Conservation (phyloP, 1,140 invertebrate genomes). For the Episyrphus balteatus region DNA sequence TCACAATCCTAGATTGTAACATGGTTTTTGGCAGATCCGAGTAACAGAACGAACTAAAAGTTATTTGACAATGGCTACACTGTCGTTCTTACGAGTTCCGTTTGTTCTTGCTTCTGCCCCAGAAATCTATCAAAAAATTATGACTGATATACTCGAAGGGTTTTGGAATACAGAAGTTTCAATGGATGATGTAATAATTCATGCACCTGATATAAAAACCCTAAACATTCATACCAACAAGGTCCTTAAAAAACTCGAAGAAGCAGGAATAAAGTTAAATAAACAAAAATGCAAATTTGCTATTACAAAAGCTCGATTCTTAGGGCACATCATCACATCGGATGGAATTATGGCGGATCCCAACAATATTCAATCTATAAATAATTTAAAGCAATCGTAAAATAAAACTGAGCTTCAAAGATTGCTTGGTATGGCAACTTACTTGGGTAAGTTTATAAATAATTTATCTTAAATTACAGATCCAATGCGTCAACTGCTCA, state of each 20-base stretch:
- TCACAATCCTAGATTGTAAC: constrained; percentile 26
- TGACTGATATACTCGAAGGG: constrained; percentile 12
- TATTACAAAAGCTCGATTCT: constrained; percentile 17
- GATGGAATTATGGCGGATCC: constrained; percentile 25
- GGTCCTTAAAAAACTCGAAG: constrained; percentile 13
- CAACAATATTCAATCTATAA: constrained; percentile 30
- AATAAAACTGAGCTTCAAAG: constrained; percentile 30
- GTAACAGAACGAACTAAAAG: constrained; percentile 23
- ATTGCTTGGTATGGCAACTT: constrained; percentile 37
- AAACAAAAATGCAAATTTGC: constrained; percentile 17
- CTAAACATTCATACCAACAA: constrained; percentile 2
- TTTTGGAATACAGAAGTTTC: constrained; percentile 10
- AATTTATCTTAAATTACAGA: constrained; percentile 31
- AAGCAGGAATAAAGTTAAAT: constrained; percentile 20
- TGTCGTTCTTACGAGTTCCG: constrained; percentile 19
- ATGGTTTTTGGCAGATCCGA: constrained; percentile 24
- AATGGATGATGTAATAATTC: constrained; percentile 28
- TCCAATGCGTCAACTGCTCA: constrained; percentile 31
- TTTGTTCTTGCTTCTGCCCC: constrained; percentile 21
- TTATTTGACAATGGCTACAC: constrained; percentile 23
- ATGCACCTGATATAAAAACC: constrained; percentile 1
- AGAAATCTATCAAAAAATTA: constrained; percentile 17
- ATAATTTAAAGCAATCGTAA: constrained; percentile 20
- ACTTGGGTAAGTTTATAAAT: constrained; percentile 29
- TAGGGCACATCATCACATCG: constrained; percentile 25